Evolutionary conservation across 2,888 invertebrate genomes (phyloP), one percentile per base, ranked within the genome.

Genomic region (Nebria brevicollis): DNA sequence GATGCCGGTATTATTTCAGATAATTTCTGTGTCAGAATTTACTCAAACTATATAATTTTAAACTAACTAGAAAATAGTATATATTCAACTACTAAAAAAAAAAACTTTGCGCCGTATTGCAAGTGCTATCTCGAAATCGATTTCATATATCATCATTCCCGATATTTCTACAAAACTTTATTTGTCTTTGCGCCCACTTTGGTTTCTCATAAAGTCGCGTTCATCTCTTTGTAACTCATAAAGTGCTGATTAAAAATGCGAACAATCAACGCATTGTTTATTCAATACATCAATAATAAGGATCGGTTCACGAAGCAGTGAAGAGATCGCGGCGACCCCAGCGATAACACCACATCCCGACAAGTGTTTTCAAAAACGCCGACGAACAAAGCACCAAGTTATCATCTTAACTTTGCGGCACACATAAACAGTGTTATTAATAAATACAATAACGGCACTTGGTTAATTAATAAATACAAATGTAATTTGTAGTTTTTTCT

Each of bases 391-490:
- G 75, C 26, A 6, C 6, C 43, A 64, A 43, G 0, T 11, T 20
- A 73, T 80, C 80, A 75, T 75, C 54, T 43, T 80, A 66, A 34
- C 72, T 65, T 80, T 42, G 26, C 73, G 15, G 34, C 43, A 42
- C 64, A 73, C 65, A 26, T 25, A 25, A 25, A 25, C 68, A 80
- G 80, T 75, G 80, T 80, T 80, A 80, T 80, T 80, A 80, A 80
- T 80, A 80, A 80, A 80, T 70, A 70, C 75, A 80, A 80, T 80
- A 75, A 80, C 74, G 26, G 70, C 42, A 72, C 75, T 80, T 54
- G 11, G 75, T 80, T 80, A 80, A 80, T 80, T 80, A 80, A 80
- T 80, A 80, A 80, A 75, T 70, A 80, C 72, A 80, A 75, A 66
- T 80, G 75, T 80, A 80, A 80, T 80, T 80, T 80, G 75, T 75